These are phyloP conservation scores for Pteronura brasiliensis DNA, from an alignment of 2,113 vertebrate genomes.

Conservation along the genomic window DNA sequence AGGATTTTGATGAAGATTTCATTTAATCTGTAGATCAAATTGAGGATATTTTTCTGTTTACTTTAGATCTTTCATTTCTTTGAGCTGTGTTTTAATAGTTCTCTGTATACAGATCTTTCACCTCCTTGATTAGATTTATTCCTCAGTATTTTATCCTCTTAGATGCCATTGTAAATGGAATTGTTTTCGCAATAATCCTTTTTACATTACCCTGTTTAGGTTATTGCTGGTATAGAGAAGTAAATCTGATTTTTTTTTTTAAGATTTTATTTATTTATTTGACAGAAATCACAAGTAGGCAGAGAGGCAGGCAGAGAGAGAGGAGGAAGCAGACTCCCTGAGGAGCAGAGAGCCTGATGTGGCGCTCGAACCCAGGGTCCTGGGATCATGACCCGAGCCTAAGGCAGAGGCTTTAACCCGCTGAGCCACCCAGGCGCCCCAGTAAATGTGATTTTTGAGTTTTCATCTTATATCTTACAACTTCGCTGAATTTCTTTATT, in stretches of 20 bases:
- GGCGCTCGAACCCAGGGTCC: too few species aligned
- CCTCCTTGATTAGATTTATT: not conserved
- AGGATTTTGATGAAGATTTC: not conserved
- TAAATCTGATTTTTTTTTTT: not conserved
- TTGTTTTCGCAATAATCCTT: not conserved
- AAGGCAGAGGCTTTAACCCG: too few species aligned
- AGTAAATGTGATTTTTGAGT: not conserved
- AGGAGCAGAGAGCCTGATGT: too few species aligned
- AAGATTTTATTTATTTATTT: too few species aligned
- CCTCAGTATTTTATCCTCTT: not conserved
- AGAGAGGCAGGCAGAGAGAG: too few species aligned
- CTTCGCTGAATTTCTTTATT: conserved; percentile 10
- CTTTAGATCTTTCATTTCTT: not conserved
- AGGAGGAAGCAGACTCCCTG: too few species aligned
- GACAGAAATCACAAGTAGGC: too few species aligned
- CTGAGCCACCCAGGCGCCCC: too few species aligned
- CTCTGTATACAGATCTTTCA: not conserved
- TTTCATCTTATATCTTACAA: not conserved
- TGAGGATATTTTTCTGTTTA: not conserved
- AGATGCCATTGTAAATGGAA: not conserved
- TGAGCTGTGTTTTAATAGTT: not conserved
- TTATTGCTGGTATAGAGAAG: not conserved
- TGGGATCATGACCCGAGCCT: too few species aligned
- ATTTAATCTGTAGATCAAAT: not conserved
- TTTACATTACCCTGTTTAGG: not conserved